Base-by-base conservation (phyloP, 2,797 vertebrate genomes). In the Gymnopithys bicolor region DNA sequence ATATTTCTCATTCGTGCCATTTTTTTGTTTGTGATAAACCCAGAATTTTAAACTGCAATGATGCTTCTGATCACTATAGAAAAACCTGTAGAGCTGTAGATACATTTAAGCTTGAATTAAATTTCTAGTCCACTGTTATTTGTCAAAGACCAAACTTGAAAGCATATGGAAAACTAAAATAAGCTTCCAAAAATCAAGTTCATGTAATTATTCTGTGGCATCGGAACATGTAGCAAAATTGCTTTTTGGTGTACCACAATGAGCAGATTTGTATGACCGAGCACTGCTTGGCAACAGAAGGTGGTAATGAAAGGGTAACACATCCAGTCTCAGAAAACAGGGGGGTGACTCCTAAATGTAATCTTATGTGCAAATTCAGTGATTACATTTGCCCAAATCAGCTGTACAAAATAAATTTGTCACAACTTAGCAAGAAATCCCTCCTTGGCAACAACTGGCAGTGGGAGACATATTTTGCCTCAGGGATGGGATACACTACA, bases 371-470 rank as follows among this genome's bases (percentile, higher is more conserved):
- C 64, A 84, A 89, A 89, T 83, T 53, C 2, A 1, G 69, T 52
- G 46, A 90, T 63, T 88, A 56, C 69, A 62, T 71, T 81, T 93
- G 69, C 43, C 45, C 81, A 89, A 66, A 89, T 45, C 81, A 89
- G 74, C 77, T 82, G 43, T 1, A 92, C 58, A 82, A 91, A 95
- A 87, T 75, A 82, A 55, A 87, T 58, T 59, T 56, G 48, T 77
- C 80, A 59, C 71, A 84, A 76, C 37, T 83, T 87, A 87, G 64
- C 77, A 69, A 19, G 64, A 84, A 90, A 93, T 87, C 63, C 75
- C 32, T 89, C 68, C 78, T 76, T 76, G 81, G 55, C 87, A 93
- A 73, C 77, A 87, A 73, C 17, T 76, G 84, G 56, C 63, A 89
- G 70, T 4, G 76, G 64, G 24, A 94, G 75, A 89, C 41, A 3